Conservation (phyloP, 2,797 vertebrate genomes). For the Poecilia picta region DNA sequence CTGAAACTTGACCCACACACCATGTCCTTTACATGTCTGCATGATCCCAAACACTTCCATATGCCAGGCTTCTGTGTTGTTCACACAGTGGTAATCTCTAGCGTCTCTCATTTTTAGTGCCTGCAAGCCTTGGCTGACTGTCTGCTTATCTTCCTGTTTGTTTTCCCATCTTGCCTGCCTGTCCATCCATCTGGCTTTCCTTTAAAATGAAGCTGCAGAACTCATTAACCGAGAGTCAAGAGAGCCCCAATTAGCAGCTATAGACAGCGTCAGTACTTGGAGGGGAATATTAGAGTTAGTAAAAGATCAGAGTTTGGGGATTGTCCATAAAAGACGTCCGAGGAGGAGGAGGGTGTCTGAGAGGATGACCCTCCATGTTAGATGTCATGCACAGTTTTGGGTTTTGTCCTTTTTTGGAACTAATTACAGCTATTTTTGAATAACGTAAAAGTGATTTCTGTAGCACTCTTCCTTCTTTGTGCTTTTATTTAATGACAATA, state of each 20-base stretch:
- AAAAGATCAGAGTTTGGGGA: slow-evolving; percentile 1
- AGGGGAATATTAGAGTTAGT: slow-evolving; percentile 3
- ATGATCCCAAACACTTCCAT: slow-evolving; percentile 24
- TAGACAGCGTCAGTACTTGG: neutral
- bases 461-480: neutral
- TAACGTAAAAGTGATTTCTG: neutral
- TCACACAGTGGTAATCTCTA: slow-evolving; percentile 29
- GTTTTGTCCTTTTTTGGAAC: slow-evolving; percentile 1
- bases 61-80: slow-evolving; percentile 42
- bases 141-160: slow-evolving; percentile 44
- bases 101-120: slow-evolving; percentile 24
- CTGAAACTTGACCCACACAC: slow-evolving; percentile 13
- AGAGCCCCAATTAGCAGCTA: slow-evolving; percentile 54
- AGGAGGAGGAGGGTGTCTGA: neutral
- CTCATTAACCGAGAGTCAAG: slow-evolving; percentile 63
- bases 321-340: neutral
- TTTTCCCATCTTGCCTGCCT: slow-evolving; percentile 35
- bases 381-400: neutral
- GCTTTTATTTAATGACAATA: slow-evolving; percentile 1
- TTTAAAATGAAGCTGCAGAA: slow-evolving; percentile 43
- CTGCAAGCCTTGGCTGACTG: slow-evolving; percentile 22
- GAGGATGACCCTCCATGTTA: slow-evolving; percentile 1
- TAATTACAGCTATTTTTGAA: neutral
- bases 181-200: slow-evolving; percentile 37
- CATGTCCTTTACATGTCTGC: slow-evolving; percentile 17